A percentile compares a stretch with the other conserved stretches of the same genome.
Conservation (phyloP, 2,113 vertebrate species). For the Anser brachyrhynchus region DNA sequence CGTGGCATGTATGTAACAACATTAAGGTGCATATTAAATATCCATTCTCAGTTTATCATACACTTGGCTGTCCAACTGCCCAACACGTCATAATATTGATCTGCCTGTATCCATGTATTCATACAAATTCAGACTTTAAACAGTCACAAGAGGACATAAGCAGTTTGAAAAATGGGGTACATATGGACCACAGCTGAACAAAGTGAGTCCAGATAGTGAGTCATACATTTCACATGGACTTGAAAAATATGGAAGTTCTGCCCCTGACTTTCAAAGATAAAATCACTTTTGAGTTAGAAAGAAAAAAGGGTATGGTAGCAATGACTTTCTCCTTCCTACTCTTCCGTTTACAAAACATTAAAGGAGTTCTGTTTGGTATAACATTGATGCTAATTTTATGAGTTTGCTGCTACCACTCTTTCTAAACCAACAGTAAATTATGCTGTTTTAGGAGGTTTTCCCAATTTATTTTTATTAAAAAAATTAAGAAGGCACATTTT, state of each 20-base stretch:
- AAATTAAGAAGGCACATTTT: not conserved
- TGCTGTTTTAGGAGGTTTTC: not conserved
- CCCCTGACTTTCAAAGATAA: not conserved
- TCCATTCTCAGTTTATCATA: not conserved
- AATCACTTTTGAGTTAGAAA: not conserved
- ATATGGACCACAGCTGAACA: not conserved
- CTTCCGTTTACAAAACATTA: not conserved
- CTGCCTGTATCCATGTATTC: not conserved
- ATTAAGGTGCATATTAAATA: not conserved
- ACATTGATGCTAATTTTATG: not conserved
- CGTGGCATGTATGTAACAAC: not conserved
- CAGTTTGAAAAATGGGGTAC: no score
- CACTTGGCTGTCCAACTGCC: not conserved
- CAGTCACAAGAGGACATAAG: not conserved
- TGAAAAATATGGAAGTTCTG: not conserved
- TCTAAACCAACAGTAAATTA: not conserved
- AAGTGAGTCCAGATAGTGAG: not conserved
- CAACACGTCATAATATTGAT: not conserved
- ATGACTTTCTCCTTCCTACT: not conserved
- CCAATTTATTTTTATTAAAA: not conserved
- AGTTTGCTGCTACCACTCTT: not conserved
- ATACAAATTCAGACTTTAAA: not conserved
- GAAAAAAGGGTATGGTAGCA: no score
- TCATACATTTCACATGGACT: not conserved
- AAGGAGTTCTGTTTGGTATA: not conserved